Evolutionary conservation across 37 sponge, comb jelly and placozoan genomes (phyloP).

Genomic region (Aplysina aerophoba): DNA sequence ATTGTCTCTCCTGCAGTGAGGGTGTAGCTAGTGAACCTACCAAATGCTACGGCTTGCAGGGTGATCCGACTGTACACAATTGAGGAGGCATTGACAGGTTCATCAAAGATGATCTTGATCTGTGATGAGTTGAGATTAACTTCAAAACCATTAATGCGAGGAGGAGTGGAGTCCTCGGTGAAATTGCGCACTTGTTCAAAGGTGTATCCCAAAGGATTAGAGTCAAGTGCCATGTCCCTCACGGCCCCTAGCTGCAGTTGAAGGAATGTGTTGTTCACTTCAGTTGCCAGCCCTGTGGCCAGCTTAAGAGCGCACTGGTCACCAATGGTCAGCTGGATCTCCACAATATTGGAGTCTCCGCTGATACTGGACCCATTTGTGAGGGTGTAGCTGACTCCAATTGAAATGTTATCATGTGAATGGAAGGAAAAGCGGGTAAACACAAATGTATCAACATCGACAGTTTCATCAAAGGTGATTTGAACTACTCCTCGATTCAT

Average conservation of each 20-base stretch:
- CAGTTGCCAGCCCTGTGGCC: constrained; percentile 61
- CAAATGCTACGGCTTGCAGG: constrained; percentile 34
- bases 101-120: constrained; percentile 75
- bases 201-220: constrained; percentile 26
- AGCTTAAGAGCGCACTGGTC: constrained; percentile 80
- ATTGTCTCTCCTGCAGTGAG: constrained; percentile 70
- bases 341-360: constrained; percentile 46
- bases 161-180: constrained; percentile 72
- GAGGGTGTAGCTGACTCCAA: constrained; percentile 40
- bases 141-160: constrained; percentile 51
- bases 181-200: constrained; percentile 4
- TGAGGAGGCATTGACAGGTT: constrained; percentile 75
- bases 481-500: constrained; percentile 69
- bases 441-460: constrained; percentile 63
- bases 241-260: constrained; percentile 44
- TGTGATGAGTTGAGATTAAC: constrained; percentile 64
- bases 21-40: constrained; percentile 7
- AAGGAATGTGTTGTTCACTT: constrained; percentile 60
- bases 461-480: constrained; percentile 86
- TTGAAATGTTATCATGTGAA: constrained; percentile 40
- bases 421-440: constrained; percentile 45
- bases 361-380: constrained; percentile 34
- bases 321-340: constrained; percentile 34
- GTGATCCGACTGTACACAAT: constrained; percentile 48
- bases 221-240: constrained; percentile 57